These are phyloP conservation scores for Myripristis murdjan DNA, from an alignment of 2,797 vertebrate genomes.

Conservation along the genomic window DNA sequence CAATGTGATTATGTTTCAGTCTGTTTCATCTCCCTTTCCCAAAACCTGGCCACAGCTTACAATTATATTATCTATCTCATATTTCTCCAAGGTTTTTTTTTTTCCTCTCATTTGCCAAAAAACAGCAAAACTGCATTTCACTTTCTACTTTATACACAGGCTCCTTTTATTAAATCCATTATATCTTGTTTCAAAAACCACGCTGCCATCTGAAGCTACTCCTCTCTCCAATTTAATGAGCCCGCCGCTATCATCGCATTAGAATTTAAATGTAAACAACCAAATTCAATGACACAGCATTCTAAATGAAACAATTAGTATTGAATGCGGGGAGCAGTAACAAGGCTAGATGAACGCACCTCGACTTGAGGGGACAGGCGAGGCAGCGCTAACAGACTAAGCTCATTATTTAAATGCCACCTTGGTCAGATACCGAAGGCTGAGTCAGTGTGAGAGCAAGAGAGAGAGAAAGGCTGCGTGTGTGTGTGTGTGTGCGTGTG, in stretches of 20 bases:
- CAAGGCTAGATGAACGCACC: slow-evolving; percentile 54
- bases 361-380: slow-evolving; percentile 61
- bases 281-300: slow-evolving; percentile 39
- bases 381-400: slow-evolving; percentile 71
- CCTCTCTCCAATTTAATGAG: slow-evolving; percentile 42
- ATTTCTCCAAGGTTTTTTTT: not conserved
- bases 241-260: slow-evolving; percentile 19
- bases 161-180: slow-evolving; percentile 20
- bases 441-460: slow-evolving; percentile 42
- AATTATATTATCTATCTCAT: not conserved
- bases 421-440: slow-evolving; percentile 69
- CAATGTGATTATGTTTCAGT: slow-evolving; percentile 17
- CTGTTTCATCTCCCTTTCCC: slow-evolving; percentile 1
- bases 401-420: slow-evolving; percentile 85
- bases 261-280: slow-evolving; percentile 39
- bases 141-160: slow-evolving; percentile 25
- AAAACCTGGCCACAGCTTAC: not conserved
- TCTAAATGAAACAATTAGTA: slow-evolving; percentile 67
- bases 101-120: not conserved
- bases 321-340: slow-evolving; percentile 55
- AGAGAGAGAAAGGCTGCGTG: slow-evolving; percentile 17
- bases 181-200: slow-evolving; percentile 26
- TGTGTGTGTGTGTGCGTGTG: slow-evolving; percentile 11
- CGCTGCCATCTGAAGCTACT: slow-evolving; percentile 19
- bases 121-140: slow-evolving; percentile 23